These are phyloP conservation scores for Drosophila obscura DNA, from an alignment of 1,140 invertebrate species.

Conservation along the genomic window DNA sequence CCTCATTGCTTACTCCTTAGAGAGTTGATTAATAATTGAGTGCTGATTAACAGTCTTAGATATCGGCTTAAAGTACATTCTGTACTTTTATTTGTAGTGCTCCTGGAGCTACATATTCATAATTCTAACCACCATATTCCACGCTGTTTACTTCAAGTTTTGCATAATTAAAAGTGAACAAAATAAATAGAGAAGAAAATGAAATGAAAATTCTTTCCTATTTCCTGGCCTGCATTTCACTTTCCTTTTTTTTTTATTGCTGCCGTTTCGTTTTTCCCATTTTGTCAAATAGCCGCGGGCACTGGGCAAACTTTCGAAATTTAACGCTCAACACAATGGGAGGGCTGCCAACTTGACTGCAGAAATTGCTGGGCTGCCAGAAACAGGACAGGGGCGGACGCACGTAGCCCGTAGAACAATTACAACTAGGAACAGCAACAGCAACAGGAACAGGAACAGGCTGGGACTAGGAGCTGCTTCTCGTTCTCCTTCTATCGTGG, in stretches of 20 bases:
- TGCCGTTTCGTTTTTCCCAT: conserved; percentile 34
- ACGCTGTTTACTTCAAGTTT: conserved; percentile 16
- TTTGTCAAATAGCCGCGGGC: conserved; percentile 65
- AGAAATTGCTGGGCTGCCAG: conserved; percentile 30
- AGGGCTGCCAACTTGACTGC: conserved; percentile 18
- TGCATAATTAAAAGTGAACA: conserved; percentile 42
- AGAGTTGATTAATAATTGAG: too few relatives aligned
- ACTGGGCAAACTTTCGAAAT: conserved; percentile 74
- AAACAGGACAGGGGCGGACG: conserved; percentile 13
- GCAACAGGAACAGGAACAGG: conserved; percentile 19
- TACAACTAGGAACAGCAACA: conserved; percentile 52
- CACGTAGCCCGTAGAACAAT: conserved; percentile 64
- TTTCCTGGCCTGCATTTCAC: conserved; percentile 48
- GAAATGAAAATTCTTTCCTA: conserved; percentile 43
- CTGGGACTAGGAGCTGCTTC: neutral
- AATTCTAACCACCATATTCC: neutral
- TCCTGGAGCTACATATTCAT: neutral
- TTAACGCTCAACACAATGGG: conserved; percentile 77
- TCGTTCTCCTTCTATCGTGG: neutral
- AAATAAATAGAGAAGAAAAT: conserved; percentile 19
- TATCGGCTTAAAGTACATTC: too few relatives aligned
- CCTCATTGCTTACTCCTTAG: too few relatives aligned
- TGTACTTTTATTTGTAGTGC: neutral
- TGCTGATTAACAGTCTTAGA: too few relatives aligned
- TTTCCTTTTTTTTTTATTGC: conserved; percentile 39